phyloP scores from a whole-genome alignment of 2,888 invertebrate genomes.

The Tachina grossa region DNA sequence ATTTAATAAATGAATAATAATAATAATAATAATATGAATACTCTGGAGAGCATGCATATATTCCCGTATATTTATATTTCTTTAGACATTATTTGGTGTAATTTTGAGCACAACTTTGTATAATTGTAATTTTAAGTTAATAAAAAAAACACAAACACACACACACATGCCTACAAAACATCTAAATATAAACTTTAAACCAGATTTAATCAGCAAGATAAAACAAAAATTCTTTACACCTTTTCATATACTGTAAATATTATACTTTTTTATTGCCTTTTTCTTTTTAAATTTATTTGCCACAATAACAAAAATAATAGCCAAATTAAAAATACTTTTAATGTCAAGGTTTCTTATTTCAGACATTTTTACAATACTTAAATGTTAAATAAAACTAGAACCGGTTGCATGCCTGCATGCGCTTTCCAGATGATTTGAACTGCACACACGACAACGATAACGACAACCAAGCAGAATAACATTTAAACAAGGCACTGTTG shows the following conservation, averaged over 20 bases:
- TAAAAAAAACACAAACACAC: not conserved
- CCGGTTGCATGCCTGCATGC: constrained; percentile 52
- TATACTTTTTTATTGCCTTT: not conserved
- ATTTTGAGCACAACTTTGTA: not conserved
- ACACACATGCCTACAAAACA: not conserved
- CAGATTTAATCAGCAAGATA: constrained; percentile 37
- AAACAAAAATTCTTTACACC: constrained; percentile 51
- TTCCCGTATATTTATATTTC: too few species aligned
- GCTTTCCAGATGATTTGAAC: constrained; percentile 11
- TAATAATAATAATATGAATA: too few species aligned
- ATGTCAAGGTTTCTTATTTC: constrained; percentile 68
- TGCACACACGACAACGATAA: constrained; percentile 12
- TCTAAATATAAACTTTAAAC: constrained; percentile 53
- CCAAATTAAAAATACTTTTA: constrained; percentile 62
- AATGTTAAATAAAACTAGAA: constrained; percentile 48
- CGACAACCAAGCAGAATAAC: constrained; percentile 10
- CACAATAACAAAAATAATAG: constrained; percentile 30
- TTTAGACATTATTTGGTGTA: not conserved
- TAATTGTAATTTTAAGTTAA: constrained; percentile 7
- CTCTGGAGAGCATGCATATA: too few species aligned
- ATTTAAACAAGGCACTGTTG: constrained; percentile 19
- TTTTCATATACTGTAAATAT: constrained; percentile 12
- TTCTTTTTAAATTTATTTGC: constrained; percentile 8
- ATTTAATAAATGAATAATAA: too few species aligned
- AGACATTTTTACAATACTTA: constrained; percentile 47